These are phyloP conservation scores for Asarcornis scutulata DNA, from an alignment of 2,113 vertebrate species.

Conservation along the genomic window DNA sequence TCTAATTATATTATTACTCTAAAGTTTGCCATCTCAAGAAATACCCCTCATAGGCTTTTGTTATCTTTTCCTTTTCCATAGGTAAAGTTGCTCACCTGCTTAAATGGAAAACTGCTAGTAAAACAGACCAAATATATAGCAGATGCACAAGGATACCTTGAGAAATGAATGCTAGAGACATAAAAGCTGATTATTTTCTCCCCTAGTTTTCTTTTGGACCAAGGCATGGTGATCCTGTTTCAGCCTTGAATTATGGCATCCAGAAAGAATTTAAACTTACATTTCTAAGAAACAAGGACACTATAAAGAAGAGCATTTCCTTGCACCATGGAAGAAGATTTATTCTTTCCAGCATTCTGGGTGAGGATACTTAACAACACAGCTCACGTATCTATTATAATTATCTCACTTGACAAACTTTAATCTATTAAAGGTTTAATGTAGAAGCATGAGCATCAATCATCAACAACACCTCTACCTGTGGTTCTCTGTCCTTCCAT, in stretches of 20 bases:
- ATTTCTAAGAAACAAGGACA: background rate
- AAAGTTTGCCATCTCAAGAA: background rate
- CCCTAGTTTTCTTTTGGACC: background rate
- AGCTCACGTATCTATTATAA: background rate
- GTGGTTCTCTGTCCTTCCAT: background rate
- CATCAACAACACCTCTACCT: background rate
- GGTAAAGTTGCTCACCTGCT: slow-evolving; percentile 18
- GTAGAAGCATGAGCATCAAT: background rate
- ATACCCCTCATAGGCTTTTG: background rate
- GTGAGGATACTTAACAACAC: background rate
- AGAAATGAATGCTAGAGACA: background rate
- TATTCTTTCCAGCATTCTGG: background rate
- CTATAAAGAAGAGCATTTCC: background rate
- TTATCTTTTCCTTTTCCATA: slow-evolving; percentile 22
- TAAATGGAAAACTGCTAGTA: slow-evolving; percentile 17
- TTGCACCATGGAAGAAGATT: background rate
- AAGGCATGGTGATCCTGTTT: background rate
- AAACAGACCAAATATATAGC: slow-evolving; percentile 12
- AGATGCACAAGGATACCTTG: background rate
- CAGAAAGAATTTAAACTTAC: background rate
- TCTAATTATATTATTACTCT: slow-evolving; percentile 3
- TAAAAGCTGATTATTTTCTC: background rate
- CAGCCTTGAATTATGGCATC: background rate
- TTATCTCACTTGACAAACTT: background rate
- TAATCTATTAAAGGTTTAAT: background rate